Base-by-base conservation (phyloP, 2,113 vertebrate genomes). In the Corythaixoides concolor region DNA sequence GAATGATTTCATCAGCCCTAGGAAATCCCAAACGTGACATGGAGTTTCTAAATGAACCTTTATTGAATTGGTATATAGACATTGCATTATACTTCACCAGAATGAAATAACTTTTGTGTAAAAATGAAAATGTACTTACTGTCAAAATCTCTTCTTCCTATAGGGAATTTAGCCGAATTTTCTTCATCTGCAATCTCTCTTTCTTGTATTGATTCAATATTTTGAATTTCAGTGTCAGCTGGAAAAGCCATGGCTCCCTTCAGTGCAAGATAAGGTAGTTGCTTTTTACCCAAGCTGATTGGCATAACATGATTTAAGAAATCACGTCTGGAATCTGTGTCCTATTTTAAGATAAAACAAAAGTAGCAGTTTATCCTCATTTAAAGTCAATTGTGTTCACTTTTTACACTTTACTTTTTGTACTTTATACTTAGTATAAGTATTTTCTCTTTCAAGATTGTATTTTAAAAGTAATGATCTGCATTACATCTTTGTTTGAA, bases 141-240 rank as follows among this genome's bases (percentile, higher is more conserved):
- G 92, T 99, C 98, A 84, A 99, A 98, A 98, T 99, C 98, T 97
- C 98, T 98, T 95, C 98, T 98, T 96, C 98, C 98, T 90, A 99
- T 96, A 30, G 98, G 98, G 82, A 99, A 97, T 89, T 98, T 98
- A 96, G 95, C 95, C 82, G 97, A 95, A 69, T 98, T 98, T 97
- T 98, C 98, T 96, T 98, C 98, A 75, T 97, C 96, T 45, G 81
- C 94, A 55, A 89, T 97, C 74, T 98, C 98, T 97, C 98, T 98
- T 97, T 98, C 97, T 78, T 98, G 98, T 50, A 97, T 91, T 93
- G 96, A 98, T 68, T 98, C 97, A 93, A 37, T 97, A 88, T 94
- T 97, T 90, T 95, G 95, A 91, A 95, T 96, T 93, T 97, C 98
- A 90, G 78, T 95, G 55, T 98, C 98, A 96, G 60, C 37, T 97